Percentiles rank a stretch among this genome's conserved stretches.
Conservation (phyloP, 2,113 vertebrate genomes). For the Gopherus evgoodei region DNA sequence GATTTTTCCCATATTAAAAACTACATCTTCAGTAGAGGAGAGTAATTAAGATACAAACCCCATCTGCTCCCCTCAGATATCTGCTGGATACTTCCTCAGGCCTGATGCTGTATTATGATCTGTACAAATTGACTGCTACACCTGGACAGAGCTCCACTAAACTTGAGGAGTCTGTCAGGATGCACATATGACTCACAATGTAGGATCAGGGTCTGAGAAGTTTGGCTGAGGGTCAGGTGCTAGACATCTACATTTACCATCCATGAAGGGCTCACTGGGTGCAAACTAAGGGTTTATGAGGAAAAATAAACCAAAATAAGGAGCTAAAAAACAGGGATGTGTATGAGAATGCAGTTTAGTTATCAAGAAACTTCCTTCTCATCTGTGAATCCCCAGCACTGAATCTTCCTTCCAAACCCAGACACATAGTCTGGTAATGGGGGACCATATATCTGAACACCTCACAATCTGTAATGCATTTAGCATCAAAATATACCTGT, state of each 20-base stretch:
- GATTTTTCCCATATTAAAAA: not conserved
- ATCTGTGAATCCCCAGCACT: not conserved
- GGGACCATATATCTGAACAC: not conserved
- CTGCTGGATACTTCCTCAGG: not conserved
- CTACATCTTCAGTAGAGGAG: not conserved
- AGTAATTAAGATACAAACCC: not conserved
- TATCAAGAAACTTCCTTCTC: not conserved
- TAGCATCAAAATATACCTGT: not conserved
- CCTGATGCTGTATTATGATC: not conserved
- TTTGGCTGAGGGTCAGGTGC: not conserved
- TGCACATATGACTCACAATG: not conserved
- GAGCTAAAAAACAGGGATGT: not conserved
- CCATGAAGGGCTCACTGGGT: not conserved
- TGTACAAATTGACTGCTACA: not conserved
- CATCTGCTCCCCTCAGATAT: not conserved
- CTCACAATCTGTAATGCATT: not conserved
- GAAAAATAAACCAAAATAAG: not conserved
- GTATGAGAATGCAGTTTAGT: not conserved
- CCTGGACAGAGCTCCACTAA: not conserved
- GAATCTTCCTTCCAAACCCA: not conserved
- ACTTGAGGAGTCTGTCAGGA: not conserved
- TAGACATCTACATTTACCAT: not conserved
- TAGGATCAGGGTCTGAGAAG: not conserved
- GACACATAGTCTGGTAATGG: not conserved
- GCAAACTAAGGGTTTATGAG: not conserved